Conservation (phyloP, 2,113 vertebrate species). For the Cathartes aura region DNA sequence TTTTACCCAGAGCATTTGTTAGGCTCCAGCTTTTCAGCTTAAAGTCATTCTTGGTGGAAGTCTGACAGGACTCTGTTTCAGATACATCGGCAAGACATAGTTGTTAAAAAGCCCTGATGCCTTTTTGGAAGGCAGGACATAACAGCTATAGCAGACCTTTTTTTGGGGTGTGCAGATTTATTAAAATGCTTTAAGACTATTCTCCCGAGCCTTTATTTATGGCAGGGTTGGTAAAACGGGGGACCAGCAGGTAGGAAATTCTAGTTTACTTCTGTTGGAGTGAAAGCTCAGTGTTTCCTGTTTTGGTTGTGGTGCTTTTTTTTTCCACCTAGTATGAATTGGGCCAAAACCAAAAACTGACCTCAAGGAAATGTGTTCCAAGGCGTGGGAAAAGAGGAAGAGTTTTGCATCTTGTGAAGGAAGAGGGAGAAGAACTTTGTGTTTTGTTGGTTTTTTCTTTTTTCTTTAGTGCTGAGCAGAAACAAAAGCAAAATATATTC, state of each 20-base stretch:
- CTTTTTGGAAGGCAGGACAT: neutral
- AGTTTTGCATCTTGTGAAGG: slow-evolving; percentile 1
- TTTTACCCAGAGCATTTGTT: neutral
- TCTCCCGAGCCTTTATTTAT: neutral
- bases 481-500: neutral
- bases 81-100: neutral
- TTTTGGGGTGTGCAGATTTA: neutral
- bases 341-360: neutral
- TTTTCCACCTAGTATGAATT: neutral
- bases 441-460: neutral
- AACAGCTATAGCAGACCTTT: neutral
- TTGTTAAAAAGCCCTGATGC: neutral
- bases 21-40: neutral
- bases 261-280: neutral
- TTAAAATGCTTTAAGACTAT: neutral
- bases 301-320: neutral
- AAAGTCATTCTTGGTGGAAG: neutral
- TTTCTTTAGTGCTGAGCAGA: neutral
- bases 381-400: slow-evolving; percentile 41
- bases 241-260: neutral
- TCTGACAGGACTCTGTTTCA: neutral
- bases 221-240: neutral
- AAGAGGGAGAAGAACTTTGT: neutral
- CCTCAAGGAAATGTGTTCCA: slow-evolving; percentile 40
- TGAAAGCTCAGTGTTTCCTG: slow-evolving; percentile 26